phyloP scores from a whole-genome alignment of 2,888 invertebrate genomes.

The Eremobia ochroleuca region DNA sequence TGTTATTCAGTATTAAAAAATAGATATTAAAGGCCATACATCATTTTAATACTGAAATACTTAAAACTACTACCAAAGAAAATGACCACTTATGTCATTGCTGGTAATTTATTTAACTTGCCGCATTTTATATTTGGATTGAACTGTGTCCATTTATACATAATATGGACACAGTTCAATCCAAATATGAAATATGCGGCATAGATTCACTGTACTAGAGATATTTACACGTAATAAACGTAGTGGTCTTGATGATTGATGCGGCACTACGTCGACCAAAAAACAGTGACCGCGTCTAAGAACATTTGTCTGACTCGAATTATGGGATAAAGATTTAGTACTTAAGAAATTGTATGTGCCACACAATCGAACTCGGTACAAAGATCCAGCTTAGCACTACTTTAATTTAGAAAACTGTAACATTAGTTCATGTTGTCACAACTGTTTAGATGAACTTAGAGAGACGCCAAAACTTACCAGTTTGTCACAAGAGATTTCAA shows the following conservation, averaged over 20 bases:
- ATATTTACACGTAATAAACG: neutral
- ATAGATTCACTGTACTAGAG: neutral
- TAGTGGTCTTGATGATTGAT: neutral
- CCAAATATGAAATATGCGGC: too few species aligned
- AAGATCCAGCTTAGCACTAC: neutral
- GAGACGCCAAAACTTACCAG: conserved; percentile 7
- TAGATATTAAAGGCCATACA: conserved; percentile 19
- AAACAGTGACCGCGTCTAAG: neutral
- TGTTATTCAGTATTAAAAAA: conserved; percentile 23
- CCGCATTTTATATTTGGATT: neutral
- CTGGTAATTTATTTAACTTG: neutral
- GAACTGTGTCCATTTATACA: neutral
- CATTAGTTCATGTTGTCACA: conserved; percentile 35
- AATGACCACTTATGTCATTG: neutral
- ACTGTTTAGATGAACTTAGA: conserved; percentile 25
- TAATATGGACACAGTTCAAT: too few species aligned
- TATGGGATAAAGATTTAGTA: neutral
- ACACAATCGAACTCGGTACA: conserved; percentile 17
- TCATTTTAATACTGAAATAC: conserved; percentile 11
- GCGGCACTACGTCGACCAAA: neutral
- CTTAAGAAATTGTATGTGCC: neutral
- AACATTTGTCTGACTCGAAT: conserved; percentile 10
- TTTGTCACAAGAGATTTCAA: conserved; percentile 3
- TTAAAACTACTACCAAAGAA: neutral
- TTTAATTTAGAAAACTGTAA: conserved; percentile 20